Conservation (phyloP, 53 echinoderm and acorn worm genomes). For the Arbacia lixula region DNA sequence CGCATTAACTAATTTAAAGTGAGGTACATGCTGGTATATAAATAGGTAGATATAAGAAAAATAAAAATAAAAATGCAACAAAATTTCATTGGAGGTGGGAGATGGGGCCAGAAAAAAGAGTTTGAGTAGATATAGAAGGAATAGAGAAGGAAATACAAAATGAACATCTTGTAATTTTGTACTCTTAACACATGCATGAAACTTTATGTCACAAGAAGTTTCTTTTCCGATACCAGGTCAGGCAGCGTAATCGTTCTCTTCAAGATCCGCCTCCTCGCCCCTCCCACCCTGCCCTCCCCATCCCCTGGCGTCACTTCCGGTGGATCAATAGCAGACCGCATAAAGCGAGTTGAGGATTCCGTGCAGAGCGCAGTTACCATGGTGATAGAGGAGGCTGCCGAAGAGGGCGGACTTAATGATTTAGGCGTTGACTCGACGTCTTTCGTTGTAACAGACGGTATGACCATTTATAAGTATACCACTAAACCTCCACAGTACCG, state of each 20-base stretch:
- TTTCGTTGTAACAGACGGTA: constrained; percentile 26
- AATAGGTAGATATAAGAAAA: too few species aligned
- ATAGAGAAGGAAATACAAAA: too few species aligned
- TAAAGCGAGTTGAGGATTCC: constrained; percentile 5
- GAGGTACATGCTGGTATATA: too few species aligned
- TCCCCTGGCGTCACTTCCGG: background rate
- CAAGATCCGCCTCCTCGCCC: background rate
- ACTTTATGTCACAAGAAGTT: too few species aligned
- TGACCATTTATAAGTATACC: too few species aligned
- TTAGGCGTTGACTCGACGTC: constrained; percentile 34
- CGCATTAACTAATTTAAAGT: too few species aligned
- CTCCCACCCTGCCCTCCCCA: background rate
- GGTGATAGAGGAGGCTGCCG: constrained; percentile 3
- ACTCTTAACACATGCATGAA: too few species aligned
- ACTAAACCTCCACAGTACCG: too few species aligned
- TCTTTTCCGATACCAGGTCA: background rate
- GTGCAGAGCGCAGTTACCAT: constrained; percentile 14
- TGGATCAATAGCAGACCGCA: constrained; percentile 22
- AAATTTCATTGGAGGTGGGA: too few species aligned
- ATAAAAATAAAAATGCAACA: too few species aligned
- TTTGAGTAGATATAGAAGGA: too few species aligned
- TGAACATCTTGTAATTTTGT: too few species aligned
- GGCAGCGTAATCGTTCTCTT: constrained; percentile 31
- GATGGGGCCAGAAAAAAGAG: background rate
- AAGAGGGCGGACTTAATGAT: constrained; percentile 11